A percentile compares a stretch with the other conserved stretches of the same genome.
These are phyloP conservation scores for Fragum whitleyi DNA, from an alignment of 2,888 invertebrate genomes.

Conservation along the genomic window DNA sequence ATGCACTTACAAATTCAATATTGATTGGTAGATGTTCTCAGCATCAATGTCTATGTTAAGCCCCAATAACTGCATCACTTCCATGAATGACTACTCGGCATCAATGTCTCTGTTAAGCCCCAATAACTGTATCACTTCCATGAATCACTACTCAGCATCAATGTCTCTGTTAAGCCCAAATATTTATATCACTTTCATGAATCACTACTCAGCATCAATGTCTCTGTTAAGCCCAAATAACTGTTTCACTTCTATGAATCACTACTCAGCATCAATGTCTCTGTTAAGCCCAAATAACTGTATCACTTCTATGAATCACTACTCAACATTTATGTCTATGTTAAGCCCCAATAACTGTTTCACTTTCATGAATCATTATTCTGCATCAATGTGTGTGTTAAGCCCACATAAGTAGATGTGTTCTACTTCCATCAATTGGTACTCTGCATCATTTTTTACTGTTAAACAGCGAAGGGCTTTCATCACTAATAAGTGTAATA, in stretches of 20 bases:
- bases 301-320: too few relatives aligned
- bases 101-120: background rate
- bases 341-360: background rate
- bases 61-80: background rate
- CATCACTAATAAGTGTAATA: background rate
- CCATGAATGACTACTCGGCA: background rate
- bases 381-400: background rate
- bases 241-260: too few relatives aligned
- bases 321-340: background rate
- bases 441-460: background rate
- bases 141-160: constrained; percentile 1
- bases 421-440: background rate
- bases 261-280: too few relatives aligned
- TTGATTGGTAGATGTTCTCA: too few relatives aligned
- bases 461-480: background rate
- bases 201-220: too few relatives aligned
- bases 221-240: too few relatives aligned
- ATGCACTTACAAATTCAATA: too few relatives aligned
- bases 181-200: too few relatives aligned
- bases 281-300: too few relatives aligned
- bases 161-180: too few relatives aligned
- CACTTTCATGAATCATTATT: background rate
- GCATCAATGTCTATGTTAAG: background rate
- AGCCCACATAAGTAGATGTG: background rate
- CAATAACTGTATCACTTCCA: background rate